Evolutionary conservation across 2,113 vertebrate species (phyloP).

Genomic region (Crotalus viridis): DNA sequence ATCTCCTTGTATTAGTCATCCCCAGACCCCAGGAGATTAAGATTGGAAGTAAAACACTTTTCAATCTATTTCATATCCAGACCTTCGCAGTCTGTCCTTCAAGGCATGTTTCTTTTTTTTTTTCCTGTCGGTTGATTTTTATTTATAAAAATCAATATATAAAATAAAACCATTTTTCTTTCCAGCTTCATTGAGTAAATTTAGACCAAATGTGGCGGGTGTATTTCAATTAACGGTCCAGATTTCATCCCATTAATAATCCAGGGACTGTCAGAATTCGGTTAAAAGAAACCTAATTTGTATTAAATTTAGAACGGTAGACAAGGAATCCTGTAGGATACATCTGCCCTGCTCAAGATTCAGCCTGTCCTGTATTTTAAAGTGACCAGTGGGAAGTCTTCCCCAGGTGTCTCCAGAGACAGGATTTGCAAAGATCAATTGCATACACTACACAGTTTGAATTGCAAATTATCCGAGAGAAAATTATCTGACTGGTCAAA

Average conservation of each 20-base stretch:
- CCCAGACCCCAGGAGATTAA: slow-evolving; percentile 60
- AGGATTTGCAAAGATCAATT: neutral
- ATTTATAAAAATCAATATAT: slow-evolving; percentile 43
- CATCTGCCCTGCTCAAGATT: neutral
- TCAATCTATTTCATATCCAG: slow-evolving; percentile 60
- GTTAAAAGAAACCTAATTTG: slow-evolving; percentile 33
- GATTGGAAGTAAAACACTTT: slow-evolving; percentile 62
- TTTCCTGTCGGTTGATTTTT: too few relatives aligned
- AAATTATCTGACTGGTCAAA: neutral
- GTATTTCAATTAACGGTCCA: slow-evolving; percentile 46
- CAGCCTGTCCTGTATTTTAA: neutral
- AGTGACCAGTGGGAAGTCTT: neutral
- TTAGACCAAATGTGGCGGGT: slow-evolving; percentile 47
- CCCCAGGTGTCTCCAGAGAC: neutral
- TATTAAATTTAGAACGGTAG: neutral
- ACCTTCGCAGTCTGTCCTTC: slow-evolving; percentile 33
- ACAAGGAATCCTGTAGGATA: neutral
- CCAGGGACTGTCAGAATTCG: slow-evolving; percentile 16
- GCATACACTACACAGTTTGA: too few relatives aligned
- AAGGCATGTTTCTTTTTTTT: neutral
- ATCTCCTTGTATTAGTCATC: slow-evolving; percentile 61
- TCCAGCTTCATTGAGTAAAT: slow-evolving; percentile 34
- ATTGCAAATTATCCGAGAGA: neutral
- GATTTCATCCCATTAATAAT: slow-evolving; percentile 37
- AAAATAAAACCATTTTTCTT: neutral